A percentile compares a stretch with the other conserved stretches of the same genome.
These are phyloP conservation scores for Neoscelio sp. DNA, from an alignment of 2,888 invertebrate species.

Conservation along the genomic window DNA sequence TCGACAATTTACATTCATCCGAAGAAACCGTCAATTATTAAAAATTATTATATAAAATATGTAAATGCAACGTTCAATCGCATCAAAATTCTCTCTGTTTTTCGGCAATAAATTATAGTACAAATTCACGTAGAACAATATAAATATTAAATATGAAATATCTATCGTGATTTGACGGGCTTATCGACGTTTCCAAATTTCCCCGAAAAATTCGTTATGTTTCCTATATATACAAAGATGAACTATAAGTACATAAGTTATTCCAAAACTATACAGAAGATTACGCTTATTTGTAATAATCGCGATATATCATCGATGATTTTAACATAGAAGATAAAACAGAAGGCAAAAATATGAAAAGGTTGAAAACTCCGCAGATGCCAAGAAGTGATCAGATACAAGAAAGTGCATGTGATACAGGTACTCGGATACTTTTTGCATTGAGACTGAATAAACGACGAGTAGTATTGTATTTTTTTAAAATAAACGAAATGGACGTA, in stretches of 20 bases:
- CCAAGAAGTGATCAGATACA: constrained; percentile 67
- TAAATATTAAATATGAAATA: constrained; percentile 12
- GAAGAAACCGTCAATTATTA: too few relatives aligned
- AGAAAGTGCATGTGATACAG: constrained; percentile 61
- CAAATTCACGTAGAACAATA: constrained; percentile 8
- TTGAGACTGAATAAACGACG: constrained; percentile 67
- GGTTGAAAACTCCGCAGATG: constrained; percentile 60
- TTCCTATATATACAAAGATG: too few relatives aligned
- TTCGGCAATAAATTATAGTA: constrained; percentile 3
- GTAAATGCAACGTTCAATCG: constrained; percentile 8
- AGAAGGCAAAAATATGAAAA: constrained; percentile 47
- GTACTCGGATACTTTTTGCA: constrained; percentile 63
- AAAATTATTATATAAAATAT: constrained; percentile 1
- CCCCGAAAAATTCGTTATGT: background rate
- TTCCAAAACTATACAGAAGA: too few relatives aligned
- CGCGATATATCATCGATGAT: too few relatives aligned
- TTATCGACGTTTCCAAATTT: background rate
- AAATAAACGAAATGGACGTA: constrained; percentile 63
- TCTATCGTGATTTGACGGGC: background rate
- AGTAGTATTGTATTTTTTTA: constrained; percentile 63
- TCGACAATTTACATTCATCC: background rate
- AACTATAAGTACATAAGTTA: too few relatives aligned
- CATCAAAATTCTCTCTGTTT: background rate
- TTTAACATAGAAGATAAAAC: background rate
- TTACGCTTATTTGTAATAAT: too few relatives aligned